Evolutionary conservation across 2,888 invertebrate species (phyloP), one percentile per base, ranked within the genome.

Genomic region (Leptinotarsa haldemani): DNA sequence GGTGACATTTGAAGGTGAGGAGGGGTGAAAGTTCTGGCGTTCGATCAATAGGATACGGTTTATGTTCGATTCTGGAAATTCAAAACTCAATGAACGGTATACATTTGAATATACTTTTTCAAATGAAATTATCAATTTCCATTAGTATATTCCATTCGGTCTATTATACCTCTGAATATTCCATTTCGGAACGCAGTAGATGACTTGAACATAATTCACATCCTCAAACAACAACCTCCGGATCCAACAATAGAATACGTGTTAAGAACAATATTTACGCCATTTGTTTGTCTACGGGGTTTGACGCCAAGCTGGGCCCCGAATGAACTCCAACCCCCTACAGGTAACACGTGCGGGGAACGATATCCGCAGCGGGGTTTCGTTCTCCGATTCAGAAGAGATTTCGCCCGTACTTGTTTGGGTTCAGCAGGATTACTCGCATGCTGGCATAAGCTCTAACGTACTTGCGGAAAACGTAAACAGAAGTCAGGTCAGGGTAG

Each of bases 261-360:
- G 82, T 83, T 83, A 82, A 81, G 79, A 82, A 80, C 81, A 79
- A 82, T 83, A 81, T 83, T 83, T 82, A 80, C 80, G 82, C 82
- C 80, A 83, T 83, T 83, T 83, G 82, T 82, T 82, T 79, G 79
- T 79, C 82, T 75, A 69, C 76, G 82, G 80, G 69, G 81, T 78
- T 80, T 82, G 81, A 82, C 81, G 81, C 82, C 80, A 74, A 73
- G 80, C 79, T 78, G 79, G 52, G 80, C 72, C 70, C 52, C 66
- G 78, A 80, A 82, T 82, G 82, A 81, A 81, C 80, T 81, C 77
- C 77, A 78, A 78, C 75, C 81, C 78, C 79, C 78, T 71, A 69
- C 78, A 78, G 81, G 82, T 80, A 82, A 80, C 84, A 83, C 80
- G 82, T 83, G 83, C 79, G 65, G 76, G 25, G 75, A 82, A 84